phyloP scores from a whole-genome alignment of 2,888 invertebrate species.

The Prosapia bicincta region DNA sequence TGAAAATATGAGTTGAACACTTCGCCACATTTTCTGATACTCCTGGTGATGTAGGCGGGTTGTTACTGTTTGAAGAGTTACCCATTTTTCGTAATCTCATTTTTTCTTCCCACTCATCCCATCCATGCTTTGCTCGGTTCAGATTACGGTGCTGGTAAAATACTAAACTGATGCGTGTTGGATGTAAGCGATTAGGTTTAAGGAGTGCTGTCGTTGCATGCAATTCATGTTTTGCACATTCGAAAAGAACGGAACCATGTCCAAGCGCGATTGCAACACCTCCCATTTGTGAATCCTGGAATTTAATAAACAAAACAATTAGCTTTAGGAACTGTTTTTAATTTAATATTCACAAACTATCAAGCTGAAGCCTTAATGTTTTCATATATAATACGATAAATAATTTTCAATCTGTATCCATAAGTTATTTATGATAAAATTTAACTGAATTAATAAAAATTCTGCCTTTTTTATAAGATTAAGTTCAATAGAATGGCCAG shows the following conservation, averaged over 20 bases:
- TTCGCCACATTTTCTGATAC: slow-evolving; percentile 12
- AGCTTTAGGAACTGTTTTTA: too few species aligned
- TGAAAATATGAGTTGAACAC: slow-evolving; percentile 47
- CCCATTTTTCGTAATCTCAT: slow-evolving; percentile 77
- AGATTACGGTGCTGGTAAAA: slow-evolving; percentile 95
- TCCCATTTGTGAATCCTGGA: slow-evolving; percentile 77
- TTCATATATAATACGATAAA: too few species aligned
- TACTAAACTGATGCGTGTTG: slow-evolving; percentile 88
- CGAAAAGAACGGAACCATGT: slow-evolving; percentile 93
- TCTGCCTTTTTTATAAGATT: too few species aligned
- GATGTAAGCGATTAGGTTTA: slow-evolving; percentile 81
- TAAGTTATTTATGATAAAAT: too few species aligned
- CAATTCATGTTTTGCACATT: slow-evolving; percentile 95
- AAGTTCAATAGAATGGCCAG: too few species aligned
- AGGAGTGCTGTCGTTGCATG: slow-evolving; percentile 91
- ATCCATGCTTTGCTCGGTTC: slow-evolving; percentile 84
- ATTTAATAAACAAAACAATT: too few species aligned
- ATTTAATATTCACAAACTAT: too few species aligned
- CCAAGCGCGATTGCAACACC: slow-evolving; percentile 92
- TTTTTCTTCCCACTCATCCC: slow-evolving; percentile 89
- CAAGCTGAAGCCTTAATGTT: too few species aligned
- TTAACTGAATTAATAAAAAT: too few species aligned
- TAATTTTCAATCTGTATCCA: too few species aligned
- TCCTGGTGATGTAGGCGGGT: slow-evolving; percentile 38
- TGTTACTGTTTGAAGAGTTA: slow-evolving; percentile 47